Percentiles rank a stretch among this genome's conserved stretches.
Evolutionary conservation across 2,797 vertebrate species (phyloP).

Genomic region (Sebastes ruberrimus): DNA sequence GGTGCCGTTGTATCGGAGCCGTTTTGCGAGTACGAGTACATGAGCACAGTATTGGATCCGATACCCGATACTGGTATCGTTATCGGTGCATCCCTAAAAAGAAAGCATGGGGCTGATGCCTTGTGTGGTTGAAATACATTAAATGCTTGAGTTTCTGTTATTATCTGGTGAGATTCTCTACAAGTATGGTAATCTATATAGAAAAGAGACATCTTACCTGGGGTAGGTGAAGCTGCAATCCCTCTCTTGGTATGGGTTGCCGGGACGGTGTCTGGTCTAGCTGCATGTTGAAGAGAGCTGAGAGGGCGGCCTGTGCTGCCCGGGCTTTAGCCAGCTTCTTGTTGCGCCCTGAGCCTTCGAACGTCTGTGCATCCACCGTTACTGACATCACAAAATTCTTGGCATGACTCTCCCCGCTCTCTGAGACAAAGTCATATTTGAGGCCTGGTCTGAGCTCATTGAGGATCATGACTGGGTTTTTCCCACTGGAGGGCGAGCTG

Average conservation of each 20-base stretch:
- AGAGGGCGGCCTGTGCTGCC: constrained; percentile 94
- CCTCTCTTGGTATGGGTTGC: constrained; percentile 96
- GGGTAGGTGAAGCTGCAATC: constrained; percentile 94
- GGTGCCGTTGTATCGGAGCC: too few relatives aligned
- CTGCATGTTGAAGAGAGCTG: constrained; percentile 95
- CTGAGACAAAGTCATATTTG: constrained; percentile 97
- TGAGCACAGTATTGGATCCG: too few relatives aligned
- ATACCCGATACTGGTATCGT: too few relatives aligned
- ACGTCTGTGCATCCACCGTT: constrained; percentile 92
- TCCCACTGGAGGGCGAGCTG: constrained; percentile 88
- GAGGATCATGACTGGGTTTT: constrained; percentile 98
- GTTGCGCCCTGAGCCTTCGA: constrained; percentile 96
- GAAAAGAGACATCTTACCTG: constrained; percentile 85
- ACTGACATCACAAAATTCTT: constrained; percentile 99
- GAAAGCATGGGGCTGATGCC: not conserved
- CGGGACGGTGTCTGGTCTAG: constrained; percentile 96
- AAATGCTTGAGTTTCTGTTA: not conserved
- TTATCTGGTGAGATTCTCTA: not conserved
- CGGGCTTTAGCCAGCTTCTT: constrained; percentile 98
- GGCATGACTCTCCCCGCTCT: constrained; percentile 97
- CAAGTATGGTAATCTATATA: not conserved
- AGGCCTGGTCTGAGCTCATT: constrained; percentile 96
- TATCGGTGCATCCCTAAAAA: too few relatives aligned
- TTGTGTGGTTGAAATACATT: not conserved
- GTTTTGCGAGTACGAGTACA: too few relatives aligned